Evolutionary conservation across 2,888 invertebrate genomes (phyloP), one percentile per base, ranked within the genome.

Genomic region (Phymatocera aterrima): DNA sequence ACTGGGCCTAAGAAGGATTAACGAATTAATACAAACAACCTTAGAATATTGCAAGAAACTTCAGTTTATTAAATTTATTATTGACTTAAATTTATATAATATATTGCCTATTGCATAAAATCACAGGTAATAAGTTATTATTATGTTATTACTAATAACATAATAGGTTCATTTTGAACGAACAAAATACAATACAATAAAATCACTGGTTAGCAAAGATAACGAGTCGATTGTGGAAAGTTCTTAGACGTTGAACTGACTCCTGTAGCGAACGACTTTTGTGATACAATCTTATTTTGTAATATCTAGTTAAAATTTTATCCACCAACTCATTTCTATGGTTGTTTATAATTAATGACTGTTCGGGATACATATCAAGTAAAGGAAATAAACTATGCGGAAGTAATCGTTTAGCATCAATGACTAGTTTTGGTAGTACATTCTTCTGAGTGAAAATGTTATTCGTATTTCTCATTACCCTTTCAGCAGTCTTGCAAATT

Each of bases 201-300:
- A 61, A 61, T 61, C 34, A 61, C 61, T 61, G 61, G 61, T 61
- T 34, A 34, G 61, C 31, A 61, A 61, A 61, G 34, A 31, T 61
- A 61, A 61, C 61, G n/a, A 61, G 61, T 61, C 61, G 34, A 61
- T 31, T 61, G 34, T 61, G 61, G 34, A 61, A 61, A 31, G 31
- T 61, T 61, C 61, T 61, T 34, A 61, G 4, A n/a, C 61, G 61
- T 31, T 61, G 61, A 61, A 61, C 34, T 61, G 31, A 61, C 34
- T 31, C 61, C 31, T 61, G 61, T 61, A 61, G 34, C 61, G 61
- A 61, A 61, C 34, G 61, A 61, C 61, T 61, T 34, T 61, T 61
- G 34, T 34, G 61, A 61, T 61, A 31, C 15, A 31, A 61, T 61
- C 24, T 31, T n/a, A 61, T 61, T 61, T n/a, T 61, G 34, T 31